A percentile compares a stretch with the other conserved stretches of the same genome.
Conservation (phyloP, 2,797 vertebrate species). For the Nannoperca australis region DNA sequence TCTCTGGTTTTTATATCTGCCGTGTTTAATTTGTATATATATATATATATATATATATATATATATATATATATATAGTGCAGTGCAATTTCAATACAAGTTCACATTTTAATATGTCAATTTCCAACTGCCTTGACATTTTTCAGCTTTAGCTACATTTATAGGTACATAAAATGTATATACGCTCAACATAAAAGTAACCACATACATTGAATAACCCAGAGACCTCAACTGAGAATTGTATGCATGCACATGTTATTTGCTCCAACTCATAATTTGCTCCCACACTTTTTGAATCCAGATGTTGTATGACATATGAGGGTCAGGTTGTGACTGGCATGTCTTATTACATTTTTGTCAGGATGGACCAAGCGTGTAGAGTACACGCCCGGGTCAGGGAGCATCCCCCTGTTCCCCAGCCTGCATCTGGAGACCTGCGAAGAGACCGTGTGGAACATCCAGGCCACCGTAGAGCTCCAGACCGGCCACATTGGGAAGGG, state of each 20-base stretch:
- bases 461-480: conserved; percentile 97
- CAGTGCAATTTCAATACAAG: neutral
- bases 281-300: neutral
- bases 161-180: neutral
- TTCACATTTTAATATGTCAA: neutral
- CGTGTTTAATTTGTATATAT: no score
- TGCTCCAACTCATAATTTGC: no score
- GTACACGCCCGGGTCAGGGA: conserved; percentile 94
- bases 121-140: neutral
- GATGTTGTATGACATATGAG: neutral
- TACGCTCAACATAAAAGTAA: neutral
- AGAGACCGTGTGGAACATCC: conserved; percentile 97
- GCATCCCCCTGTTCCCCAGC: conserved; percentile 93
- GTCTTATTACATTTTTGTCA: conserved; percentile 54
- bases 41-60: no score
- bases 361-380: conserved; percentile 98
- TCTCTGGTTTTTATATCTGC: neutral
- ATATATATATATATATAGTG: no score
- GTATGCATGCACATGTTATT: neutral
- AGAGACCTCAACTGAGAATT: neutral
- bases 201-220: neutral
- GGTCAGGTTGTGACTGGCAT: neutral
- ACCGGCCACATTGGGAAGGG: conserved; percentile 98
- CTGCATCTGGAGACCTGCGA: conserved; percentile 97
- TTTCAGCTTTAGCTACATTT: neutral